Base-by-base conservation (phyloP, 2,888 invertebrate species). In the Allolobophora icterica region DNA sequence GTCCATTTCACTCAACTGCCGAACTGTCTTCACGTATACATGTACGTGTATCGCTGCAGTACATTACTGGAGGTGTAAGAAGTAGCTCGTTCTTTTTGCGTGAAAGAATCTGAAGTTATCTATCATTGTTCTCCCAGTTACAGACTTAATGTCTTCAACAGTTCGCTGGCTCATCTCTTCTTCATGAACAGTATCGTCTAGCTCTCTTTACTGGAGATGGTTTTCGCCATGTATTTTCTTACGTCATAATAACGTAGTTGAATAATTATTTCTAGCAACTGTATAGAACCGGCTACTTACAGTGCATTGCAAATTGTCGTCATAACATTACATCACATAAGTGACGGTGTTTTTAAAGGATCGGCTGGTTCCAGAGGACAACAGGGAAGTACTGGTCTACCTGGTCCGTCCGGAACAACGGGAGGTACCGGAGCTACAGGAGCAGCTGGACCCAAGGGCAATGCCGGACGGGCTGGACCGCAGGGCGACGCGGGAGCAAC, bases 351-450 rank as follows among this genome's bases (percentile, higher is more conserved):
- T 34, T 35, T 87, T 87, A 24, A 24, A 87, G 87, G 87, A 87
- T 35, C 87, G 3, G 35, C 87, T 87, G 91, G 91, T 24, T n/a
- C 89, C n/a, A 71, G 40, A 52, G 91, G 90, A 90, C 52, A 90
- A 35, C 58, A 52, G n/a, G 90, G 90, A 58, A 38, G 71, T 35
- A 89, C 90, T 89, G 92, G 92, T 83, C 89, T 24, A 33, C 38
- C 90, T 84, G 92, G 92, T 24, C 89, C 89, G 45, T n/a, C 91
- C 52, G 92, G 92, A n/a, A 34, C 87, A 38, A 0, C 90, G 33
- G 91, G 91, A n/a, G 84, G 38, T 11, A 90, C 84, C 2, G 90
- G 90, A 71, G 33, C 90, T 52, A 90, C 90, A 90, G 90, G 90
- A n/a, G 6, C 45, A 45, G n/a, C 89, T 83, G 91, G 91, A 83